Base-by-base conservation (phyloP, 2,113 vertebrate genomes). In the Dipodomys spectabilis region DNA sequence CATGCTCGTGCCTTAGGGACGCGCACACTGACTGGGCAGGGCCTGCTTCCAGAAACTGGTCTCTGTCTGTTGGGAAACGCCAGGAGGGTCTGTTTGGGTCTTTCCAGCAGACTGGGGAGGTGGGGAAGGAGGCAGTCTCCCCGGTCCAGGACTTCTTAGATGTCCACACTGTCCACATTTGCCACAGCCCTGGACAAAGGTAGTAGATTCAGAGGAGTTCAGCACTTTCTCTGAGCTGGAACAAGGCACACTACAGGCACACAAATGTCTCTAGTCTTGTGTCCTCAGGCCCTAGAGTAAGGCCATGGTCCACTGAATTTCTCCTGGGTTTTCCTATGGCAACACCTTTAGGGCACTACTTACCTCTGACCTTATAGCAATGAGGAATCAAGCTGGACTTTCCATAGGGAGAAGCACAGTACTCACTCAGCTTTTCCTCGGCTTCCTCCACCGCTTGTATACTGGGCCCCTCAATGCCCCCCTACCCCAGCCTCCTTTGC, bases 231-330 rank as follows among this genome's bases (percentile, higher is more conserved):
- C 92, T 72, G 94, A 93, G 90, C 74, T 82, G 87, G 79, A 95
- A 94, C 92, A 53, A 67, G 78, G 94, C 91, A 49, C 49, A 49
- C 49, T 49, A 49, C 49, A 49, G 49, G 49, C 49, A 11, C 39
- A 12, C 75, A 88, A 81, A 80, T 91, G 96, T 97, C 96, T 98
- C 94, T 81, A 88, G 20, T 35, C 93, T 91, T 86, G 96, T 95
- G 95, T 95, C 94, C 96, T 96, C 89, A 72, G 94, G 96, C 97
- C 57, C 32, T 95, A 93, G 97, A 97, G 95, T 97, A 90, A 94
- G 82, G 53, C 93, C 91, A 90, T 80, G 92, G 95, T 97, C 93
- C 91, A 96, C 92, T 44, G 91, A 95, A 90, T 93, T 97, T 96
- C 96, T 96, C 92, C 93, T 86, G 95, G 93, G 95, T 69, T 95